Evolutionary conservation across 2,797 vertebrate genomes (phyloP).

Genomic region (Onychomys torridus): DNA sequence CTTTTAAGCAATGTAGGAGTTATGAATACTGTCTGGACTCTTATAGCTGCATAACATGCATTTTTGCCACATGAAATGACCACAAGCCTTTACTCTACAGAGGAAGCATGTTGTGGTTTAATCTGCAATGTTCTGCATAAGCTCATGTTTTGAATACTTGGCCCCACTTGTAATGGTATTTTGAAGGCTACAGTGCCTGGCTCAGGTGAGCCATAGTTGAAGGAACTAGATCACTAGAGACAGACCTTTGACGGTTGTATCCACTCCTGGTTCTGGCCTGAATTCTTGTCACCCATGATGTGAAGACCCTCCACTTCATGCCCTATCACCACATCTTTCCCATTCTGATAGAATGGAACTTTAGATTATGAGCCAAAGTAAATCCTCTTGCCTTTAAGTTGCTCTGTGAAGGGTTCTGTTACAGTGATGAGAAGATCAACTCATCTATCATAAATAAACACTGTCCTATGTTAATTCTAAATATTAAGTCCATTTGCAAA

Average conservation of each 20-base stretch:
- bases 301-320: background rate
- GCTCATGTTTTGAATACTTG: background rate
- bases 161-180: background rate
- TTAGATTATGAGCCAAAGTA: background rate
- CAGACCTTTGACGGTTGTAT: background rate
- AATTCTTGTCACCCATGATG: background rate
- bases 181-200: background rate
- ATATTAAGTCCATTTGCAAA: background rate
- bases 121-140: background rate
- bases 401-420: background rate
- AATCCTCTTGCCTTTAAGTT: background rate
- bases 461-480: conserved; percentile 4
- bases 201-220: too few species aligned
- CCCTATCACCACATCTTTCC: background rate
- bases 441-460: conserved; percentile 3
- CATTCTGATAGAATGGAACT: background rate
- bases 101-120: background rate
- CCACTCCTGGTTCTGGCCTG: background rate
- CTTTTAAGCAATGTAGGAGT: background rate
- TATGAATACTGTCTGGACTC: background rate
- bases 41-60: background rate
- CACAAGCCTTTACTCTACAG: background rate
- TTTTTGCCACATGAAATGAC: background rate
- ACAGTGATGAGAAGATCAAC: background rate
- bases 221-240: background rate